Evolutionary conservation across 2,888 invertebrate species (phyloP), one percentile per base, ranked within the genome.

Genomic region (Eudasyphora cyanicolor): DNA sequence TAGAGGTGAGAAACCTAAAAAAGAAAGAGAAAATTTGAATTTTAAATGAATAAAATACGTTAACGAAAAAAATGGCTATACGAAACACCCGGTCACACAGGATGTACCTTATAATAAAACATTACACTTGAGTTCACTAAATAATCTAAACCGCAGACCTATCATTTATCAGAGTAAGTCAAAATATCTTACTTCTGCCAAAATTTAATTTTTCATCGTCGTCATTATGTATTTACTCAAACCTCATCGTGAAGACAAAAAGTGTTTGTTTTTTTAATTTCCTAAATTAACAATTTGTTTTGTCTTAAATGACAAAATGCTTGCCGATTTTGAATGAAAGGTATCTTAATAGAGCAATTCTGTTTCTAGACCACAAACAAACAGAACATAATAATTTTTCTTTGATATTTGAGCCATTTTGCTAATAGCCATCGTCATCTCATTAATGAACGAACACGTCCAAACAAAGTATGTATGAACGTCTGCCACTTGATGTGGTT

Each of bases 1-100:
- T 38, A 92, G 82, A 85, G 92, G 92, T 38, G 91, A 87, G 84
- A 92, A 92, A 67, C 90, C 92, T 92, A n/a, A n/a, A n/a, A n/a
- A n/a, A n/a, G n/a, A n/a, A n/a, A n/a, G n/a, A n/a, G n/a, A n/a
- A n/a, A n/a, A 17, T 17, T 38, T 42, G n/a, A 17, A 74, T 49
- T 32, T 78, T 14, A 70, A 49, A 27, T n/a, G 0, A 35, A 73
- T 57, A 1, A 17, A 10, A 54, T 19, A 17, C 8, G 12, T 38
- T 38, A 38, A 35, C 2, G 19, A 38, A 64, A 12, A 21, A 32
- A 62, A 64, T 64, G 12, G 7, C 17, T 64, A 38, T 64, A 10
- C 3, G 19, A 21, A 10, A 21, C n/a, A 38, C 21, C 64, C 64
- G 19, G 35, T 64, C 4, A 5, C 8, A 64, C 38, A 35, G 62